Evolutionary conservation across 2,888 invertebrate genomes (phyloP).

Genomic region (Orthonevra nobilis): DNA sequence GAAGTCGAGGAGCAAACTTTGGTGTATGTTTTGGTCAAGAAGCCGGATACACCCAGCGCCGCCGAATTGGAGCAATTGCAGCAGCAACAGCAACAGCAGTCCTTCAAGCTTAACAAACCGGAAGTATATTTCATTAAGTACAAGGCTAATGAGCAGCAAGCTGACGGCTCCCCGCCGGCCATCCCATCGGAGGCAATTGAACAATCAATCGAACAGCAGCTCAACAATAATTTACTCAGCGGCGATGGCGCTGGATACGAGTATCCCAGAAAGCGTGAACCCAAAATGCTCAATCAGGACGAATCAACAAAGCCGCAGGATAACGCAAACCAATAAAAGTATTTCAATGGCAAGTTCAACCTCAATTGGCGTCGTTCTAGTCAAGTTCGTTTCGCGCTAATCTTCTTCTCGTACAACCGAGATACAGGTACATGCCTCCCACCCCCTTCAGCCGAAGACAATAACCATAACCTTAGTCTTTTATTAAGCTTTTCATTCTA

Average conservation of each 20-base stretch:
- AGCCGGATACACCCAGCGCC: slow-evolving; percentile 84
- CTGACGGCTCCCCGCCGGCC: slow-evolving; percentile 17
- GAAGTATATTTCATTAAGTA: slow-evolving; percentile 87
- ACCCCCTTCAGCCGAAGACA: no score
- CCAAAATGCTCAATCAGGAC: slow-evolving; percentile 30
- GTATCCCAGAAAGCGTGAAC: slow-evolving; percentile 42
- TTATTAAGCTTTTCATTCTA: neutral
- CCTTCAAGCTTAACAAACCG: slow-evolving; percentile 84
- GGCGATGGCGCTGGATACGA: slow-evolving; percentile 41
- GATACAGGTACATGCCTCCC: slow-evolving; percentile 12
- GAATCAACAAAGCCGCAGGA: neutral
- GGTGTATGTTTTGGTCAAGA: slow-evolving; percentile 86
- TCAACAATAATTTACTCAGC: slow-evolving; percentile 52
- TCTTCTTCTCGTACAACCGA: slow-evolving; percentile 21
- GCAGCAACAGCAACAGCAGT: slow-evolving; percentile 84
- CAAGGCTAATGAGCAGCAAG: slow-evolving; percentile 82
- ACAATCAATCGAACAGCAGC: slow-evolving; percentile 57
- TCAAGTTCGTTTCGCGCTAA: slow-evolving; percentile 61
- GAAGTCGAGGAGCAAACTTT: slow-evolving; percentile 84
- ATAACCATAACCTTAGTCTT: no score
- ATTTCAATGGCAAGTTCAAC: slow-evolving; percentile 10
- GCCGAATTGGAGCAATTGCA: slow-evolving; percentile 81
- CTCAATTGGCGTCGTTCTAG: slow-evolving; percentile 60
- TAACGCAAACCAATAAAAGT: slow-evolving; percentile 18
- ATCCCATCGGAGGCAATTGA: slow-evolving; percentile 34